phyloP scores from a whole-genome alignment of 2,797 vertebrate species.

The Lacerta bilineata region DNA sequence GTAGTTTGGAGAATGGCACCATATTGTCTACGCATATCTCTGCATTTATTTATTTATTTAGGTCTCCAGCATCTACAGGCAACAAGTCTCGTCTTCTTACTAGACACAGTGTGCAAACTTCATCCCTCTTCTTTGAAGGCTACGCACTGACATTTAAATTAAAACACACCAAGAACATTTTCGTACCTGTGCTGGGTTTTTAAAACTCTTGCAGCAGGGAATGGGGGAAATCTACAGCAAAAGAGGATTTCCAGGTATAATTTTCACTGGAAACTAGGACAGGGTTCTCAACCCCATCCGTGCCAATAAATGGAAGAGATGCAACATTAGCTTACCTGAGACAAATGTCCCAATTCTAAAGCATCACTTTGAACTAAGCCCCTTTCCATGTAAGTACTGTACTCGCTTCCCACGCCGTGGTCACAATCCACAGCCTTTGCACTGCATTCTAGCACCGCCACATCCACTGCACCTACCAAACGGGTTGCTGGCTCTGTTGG shows the following conservation, averaged over 20 bases:
- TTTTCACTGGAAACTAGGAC: too few species aligned
- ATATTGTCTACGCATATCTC: slow-evolving; percentile 1
- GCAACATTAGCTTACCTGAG: background rate
- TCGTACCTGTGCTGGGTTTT: background rate
- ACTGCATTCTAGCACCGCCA: background rate
- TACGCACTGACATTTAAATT: background rate
- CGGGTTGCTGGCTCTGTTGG: background rate
- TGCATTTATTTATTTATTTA: background rate
- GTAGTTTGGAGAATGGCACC: slow-evolving; percentile 18
- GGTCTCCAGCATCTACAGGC: background rate
- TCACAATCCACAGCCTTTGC: background rate
- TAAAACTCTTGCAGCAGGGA: background rate
- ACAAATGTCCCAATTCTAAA: background rate
- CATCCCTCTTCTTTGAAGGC: background rate
- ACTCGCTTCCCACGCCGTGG: background rate
- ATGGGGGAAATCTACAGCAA: background rate
- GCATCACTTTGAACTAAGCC: background rate
- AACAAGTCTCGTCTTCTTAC: background rate
- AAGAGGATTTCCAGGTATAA: background rate
- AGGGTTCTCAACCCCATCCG: background rate
- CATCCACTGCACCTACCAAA: background rate
- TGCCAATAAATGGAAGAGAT: background rate
- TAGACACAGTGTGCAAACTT: background rate
- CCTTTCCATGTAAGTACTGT: background rate
- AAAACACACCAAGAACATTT: background rate